Base-by-base conservation (phyloP, 2,797 vertebrate species). In the Helarctos malayanus region DNA sequence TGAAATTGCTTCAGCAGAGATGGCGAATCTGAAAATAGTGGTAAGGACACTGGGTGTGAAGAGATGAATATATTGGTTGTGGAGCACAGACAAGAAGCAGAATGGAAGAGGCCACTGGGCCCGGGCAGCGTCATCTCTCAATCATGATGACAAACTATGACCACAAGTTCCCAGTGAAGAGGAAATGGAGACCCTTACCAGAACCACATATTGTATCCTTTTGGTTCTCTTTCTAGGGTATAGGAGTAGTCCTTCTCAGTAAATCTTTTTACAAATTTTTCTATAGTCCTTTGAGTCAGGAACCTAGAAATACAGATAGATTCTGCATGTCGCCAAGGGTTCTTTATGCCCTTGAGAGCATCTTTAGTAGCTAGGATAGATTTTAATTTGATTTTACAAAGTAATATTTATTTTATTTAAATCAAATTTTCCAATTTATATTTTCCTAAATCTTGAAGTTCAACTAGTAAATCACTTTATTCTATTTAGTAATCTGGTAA, bases 21-120 rank as follows among this genome's bases (percentile, higher is more conserved):
- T 19, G 7, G n/a, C 56, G 29, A 86, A 63, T 95, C 76, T 94
- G 69, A 94, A 95, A 89, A 25, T 19, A 79, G 83, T 81, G 68
- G 18, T 25, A 80, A 94, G 29, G n/a, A 29, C 38, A 15, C n/a
- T 75, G 63, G 47, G 15, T 21, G 10, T 4, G 15, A 32, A 23
- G 1, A n/a, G 23, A 11, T 23, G 45, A 38, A n/a, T 16, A 4
- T 3, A 9, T 25, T 18, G 25, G 2, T 19, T 47, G n/a, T 65
- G 23, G 63, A 38, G 52, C 15, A 73, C 8, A 25, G 49, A 76
- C 0, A 75, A 29, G 21, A 41, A 56, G 32, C 41, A 19, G 52
- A 21, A 29, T 9, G 2, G 1, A 3, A 45, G 38, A 63, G 59
- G 14, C 19, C 25, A 2, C 27, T 13, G 32, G 52, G 79, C 23